phyloP scores from a whole-genome alignment of 2,888 invertebrate species.

The Morpho deidamia region DNA sequence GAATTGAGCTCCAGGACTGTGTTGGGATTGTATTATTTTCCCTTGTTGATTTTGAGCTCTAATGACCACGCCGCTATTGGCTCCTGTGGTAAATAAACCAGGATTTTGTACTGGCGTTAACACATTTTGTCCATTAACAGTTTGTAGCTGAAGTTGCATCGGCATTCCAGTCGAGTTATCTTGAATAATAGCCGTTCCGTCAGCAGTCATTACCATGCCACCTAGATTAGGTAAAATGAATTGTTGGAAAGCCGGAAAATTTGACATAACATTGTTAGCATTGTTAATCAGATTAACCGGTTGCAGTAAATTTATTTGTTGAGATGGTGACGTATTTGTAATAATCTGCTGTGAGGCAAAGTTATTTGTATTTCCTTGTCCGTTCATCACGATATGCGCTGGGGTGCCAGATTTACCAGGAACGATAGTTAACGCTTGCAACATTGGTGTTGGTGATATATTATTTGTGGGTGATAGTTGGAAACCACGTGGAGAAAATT shows the following conservation, averaged over 20 bases:
- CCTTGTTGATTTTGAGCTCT: conserved; percentile 85
- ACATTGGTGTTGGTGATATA: conserved; percentile 82
- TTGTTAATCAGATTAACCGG: conserved; percentile 89
- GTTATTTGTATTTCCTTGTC: conserved; percentile 79
- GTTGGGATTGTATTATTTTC: conserved; percentile 83
- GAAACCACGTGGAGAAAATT: conserved; percentile 86
- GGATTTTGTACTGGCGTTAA: conserved; percentile 84
- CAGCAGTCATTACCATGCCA: conserved; percentile 90
- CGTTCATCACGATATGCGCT: conserved; percentile 88
- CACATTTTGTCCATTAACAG: conserved; percentile 87
- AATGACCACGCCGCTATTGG: conserved; percentile 88
- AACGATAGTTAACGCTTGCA: conserved; percentile 87
- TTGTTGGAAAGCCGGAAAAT: conserved; percentile 89
- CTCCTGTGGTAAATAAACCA: conserved; percentile 80
- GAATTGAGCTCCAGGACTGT: conserved; percentile 84
- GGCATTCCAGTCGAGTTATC: conserved; percentile 83
- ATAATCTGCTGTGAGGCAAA: conserved; percentile 84
- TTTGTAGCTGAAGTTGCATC: conserved; percentile 87
- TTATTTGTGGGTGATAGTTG: conserved; percentile 85
- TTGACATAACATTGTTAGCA: conserved; percentile 83
- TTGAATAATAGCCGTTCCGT: conserved; percentile 86
- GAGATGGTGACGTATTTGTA: conserved; percentile 75
- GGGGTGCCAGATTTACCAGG: conserved; percentile 86
- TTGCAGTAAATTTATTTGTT: conserved; percentile 86
- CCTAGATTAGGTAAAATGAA: conserved; percentile 89